These are phyloP conservation scores for Chiloscyllium punctatum DNA, from an alignment of 2,797 vertebrate genomes.

Conservation along the genomic window DNA sequence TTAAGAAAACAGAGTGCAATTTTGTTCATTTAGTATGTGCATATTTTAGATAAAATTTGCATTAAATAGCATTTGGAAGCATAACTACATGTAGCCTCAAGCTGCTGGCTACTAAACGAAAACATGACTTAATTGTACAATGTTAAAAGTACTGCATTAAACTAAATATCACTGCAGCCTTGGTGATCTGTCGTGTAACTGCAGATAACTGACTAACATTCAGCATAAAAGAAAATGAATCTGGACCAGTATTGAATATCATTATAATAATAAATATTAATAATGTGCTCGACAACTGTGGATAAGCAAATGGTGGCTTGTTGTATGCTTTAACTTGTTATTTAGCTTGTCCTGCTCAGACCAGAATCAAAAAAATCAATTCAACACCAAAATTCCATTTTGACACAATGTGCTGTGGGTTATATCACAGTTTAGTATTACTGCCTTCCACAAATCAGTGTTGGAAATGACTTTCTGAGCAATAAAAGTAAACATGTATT, in stretches of 20 bases:
- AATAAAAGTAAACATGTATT: background rate
- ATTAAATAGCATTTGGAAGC: slow-evolving; percentile 25
- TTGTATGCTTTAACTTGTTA: background rate
- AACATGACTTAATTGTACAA: slow-evolving; percentile 29
- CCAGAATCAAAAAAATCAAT: background rate
- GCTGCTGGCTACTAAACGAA: slow-evolving; percentile 25
- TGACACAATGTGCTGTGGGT: background rate
- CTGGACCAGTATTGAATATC: background rate
- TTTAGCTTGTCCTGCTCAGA: background rate
- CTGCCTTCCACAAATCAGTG: background rate
- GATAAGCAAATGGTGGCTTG: background rate
- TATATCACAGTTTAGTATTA: background rate
- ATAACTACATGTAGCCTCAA: slow-evolving; percentile 26
- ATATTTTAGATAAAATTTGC: slow-evolving; percentile 30
- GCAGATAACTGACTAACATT: slow-evolving; percentile 23
- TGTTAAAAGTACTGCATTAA: slow-evolving; percentile 31
- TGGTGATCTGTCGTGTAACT: slow-evolving; percentile 3
- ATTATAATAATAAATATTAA: background rate
- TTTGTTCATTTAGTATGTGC: slow-evolving; percentile 30
- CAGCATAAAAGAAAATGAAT: slow-evolving; percentile 11
- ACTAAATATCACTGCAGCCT: slow-evolving; percentile 19
- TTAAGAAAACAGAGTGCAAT: slow-evolving; percentile 33
- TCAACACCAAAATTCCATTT: background rate
- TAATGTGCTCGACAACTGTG: background rate
- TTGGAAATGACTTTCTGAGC: background rate